These are phyloP conservation scores for Peribatodes rhomboidaria DNA, from an alignment of 2,888 invertebrate genomes.

Conservation along the genomic window DNA sequence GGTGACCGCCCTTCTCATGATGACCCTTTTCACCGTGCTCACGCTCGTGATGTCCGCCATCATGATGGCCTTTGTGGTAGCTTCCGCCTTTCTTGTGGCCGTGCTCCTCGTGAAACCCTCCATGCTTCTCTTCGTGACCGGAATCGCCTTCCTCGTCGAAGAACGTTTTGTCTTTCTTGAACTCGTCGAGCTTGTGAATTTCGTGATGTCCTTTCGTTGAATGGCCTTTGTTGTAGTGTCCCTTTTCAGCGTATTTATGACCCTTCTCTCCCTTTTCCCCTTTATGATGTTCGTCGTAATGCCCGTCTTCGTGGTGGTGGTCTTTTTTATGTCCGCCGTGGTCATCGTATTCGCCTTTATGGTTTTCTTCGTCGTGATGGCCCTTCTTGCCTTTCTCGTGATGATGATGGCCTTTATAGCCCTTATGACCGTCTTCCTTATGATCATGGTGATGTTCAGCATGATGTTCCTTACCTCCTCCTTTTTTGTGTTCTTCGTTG, in stretches of 20 bases:
- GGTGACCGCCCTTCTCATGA: conserved; percentile 92
- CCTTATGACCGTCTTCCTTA: conserved; percentile 90
- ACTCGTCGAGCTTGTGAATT: conserved; percentile 94
- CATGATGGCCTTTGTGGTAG: conserved; percentile 93
- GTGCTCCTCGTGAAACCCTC: conserved; percentile 92
- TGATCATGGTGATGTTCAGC: conserved; percentile 88
- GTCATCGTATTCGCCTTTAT: conserved; percentile 88
- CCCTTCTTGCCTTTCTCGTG: conserved; percentile 90
- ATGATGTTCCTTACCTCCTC: conserved; percentile 89
- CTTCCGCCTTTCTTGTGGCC: conserved; percentile 94
- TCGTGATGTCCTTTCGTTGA: conserved; percentile 95
- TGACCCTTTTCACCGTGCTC: conserved; percentile 93
- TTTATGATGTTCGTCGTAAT: conserved; percentile 88
- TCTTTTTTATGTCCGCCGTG: conserved; percentile 88
- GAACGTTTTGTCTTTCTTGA: conserved; percentile 94
- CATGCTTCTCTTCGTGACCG: conserved; percentile 93
- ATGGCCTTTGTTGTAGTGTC: conserved; percentile 94
- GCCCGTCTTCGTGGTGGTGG: conserved; percentile 89
- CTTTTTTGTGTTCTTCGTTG: conserved; percentile 86
- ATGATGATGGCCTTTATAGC: conserved; percentile 90
- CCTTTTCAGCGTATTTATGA: conserved; percentile 89
- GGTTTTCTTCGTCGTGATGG: conserved; percentile 90
- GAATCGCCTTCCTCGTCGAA: conserved; percentile 94
- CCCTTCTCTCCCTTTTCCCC: conserved; percentile 90
- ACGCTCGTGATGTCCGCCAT: conserved; percentile 91